A percentile compares a stretch with the other conserved stretches of the same genome.
Conservation (phyloP, 1,140 invertebrate genomes). For the Tyrophagus putrescentiae region DNA sequence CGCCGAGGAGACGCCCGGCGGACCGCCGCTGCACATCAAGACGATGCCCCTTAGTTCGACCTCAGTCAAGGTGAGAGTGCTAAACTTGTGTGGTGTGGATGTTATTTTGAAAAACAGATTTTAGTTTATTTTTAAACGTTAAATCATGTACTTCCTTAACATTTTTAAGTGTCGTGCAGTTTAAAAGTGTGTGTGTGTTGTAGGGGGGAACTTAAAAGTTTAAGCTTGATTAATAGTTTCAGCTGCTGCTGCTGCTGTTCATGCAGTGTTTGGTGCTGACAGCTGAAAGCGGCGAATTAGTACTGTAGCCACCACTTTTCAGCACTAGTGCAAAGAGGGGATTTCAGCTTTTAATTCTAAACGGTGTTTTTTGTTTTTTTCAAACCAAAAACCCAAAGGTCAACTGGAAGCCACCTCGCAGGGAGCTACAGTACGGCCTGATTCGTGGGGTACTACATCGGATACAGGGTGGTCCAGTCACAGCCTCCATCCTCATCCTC, state of each 20-base stretch:
- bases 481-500: conserved; percentile 18
- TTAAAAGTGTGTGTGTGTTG: conserved; percentile 32
- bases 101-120: not conserved
- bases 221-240: conserved; percentile 9
- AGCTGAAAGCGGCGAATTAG: not conserved
- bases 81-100: not conserved
- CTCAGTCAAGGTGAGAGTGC: conserved; percentile 33
- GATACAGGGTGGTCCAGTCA: conserved; percentile 25
- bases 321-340: not conserved
- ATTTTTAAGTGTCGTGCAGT: conserved; percentile 43
- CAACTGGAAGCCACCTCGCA: conserved; percentile 26
- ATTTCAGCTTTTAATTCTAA: too few species aligned
- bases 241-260: not conserved
- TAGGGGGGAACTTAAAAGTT: conserved; percentile 11
- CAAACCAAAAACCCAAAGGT: conserved; percentile 3
- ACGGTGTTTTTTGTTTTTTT: too few species aligned
- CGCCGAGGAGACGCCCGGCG: conserved; percentile 50
- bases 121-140: not conserved
- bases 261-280: not conserved
- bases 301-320: not conserved
- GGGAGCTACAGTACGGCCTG: conserved; percentile 32
- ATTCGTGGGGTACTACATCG: conserved; percentile 36
- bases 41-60: conserved; percentile 35
- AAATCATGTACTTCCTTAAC: not conserved
- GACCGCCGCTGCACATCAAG: conserved; percentile 33